phyloP scores from a whole-genome alignment of 2,888 invertebrate species.

The Dusona sp. region DNA sequence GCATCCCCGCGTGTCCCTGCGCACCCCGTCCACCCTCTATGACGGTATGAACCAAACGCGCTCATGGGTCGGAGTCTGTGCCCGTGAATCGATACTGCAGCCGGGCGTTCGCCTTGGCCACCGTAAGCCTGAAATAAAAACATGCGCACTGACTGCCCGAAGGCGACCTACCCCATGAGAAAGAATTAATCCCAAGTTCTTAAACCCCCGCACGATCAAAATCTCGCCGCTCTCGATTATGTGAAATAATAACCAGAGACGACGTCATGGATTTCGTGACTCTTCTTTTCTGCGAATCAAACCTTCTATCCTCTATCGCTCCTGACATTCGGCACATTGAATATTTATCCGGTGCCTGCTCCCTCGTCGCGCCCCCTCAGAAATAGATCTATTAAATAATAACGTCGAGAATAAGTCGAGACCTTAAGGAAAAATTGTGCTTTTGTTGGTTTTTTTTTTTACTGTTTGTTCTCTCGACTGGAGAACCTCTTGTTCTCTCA shows the following conservation, averaged over 20 bases:
- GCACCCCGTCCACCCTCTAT: not conserved
- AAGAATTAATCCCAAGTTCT: constrained; percentile 45
- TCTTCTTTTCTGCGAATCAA: not conserved
- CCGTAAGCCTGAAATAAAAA: constrained; percentile 66
- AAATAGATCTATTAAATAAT: no score
- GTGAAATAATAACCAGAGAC: not conserved
- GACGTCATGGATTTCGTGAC: not conserved
- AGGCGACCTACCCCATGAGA: constrained; percentile 66
- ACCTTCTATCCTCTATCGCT: no score
- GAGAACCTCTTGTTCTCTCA: constrained; percentile 23
- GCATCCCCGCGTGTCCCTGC: no score
- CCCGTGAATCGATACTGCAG: constrained; percentile 73
- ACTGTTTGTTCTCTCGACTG: constrained; percentile 5
- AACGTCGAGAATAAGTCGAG: no score
- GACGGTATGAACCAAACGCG: not conserved
- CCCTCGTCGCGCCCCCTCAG: no score
- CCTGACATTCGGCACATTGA: no score
- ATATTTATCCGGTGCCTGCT: no score
- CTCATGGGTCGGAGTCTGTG: constrained; percentile 64
- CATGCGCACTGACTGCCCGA: constrained; percentile 66
- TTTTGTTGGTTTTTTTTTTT: not conserved
- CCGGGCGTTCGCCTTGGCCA: constrained; percentile 66
- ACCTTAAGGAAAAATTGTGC: not conserved
- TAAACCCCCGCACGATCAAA: not conserved
- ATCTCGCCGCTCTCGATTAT: not conserved